phyloP scores from a whole-genome alignment of 2,797 vertebrate genomes.

The Novumbra hubbsi region DNA sequence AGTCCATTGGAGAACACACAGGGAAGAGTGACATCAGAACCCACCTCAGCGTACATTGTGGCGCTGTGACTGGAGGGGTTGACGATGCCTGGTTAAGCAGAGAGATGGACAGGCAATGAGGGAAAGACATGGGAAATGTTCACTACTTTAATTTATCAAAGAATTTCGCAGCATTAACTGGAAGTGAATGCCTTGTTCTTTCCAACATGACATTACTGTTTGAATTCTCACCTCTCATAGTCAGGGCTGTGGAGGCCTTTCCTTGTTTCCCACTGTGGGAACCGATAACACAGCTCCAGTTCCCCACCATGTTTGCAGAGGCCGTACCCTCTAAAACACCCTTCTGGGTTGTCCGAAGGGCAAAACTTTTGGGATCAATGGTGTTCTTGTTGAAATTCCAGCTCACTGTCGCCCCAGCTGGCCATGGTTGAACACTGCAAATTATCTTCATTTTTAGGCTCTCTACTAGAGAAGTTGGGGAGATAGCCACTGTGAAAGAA shows the following conservation, averaged over 20 bases:
- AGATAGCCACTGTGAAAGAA: constrained; percentile 56
- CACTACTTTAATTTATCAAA: background rate
- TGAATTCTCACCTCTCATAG: constrained; percentile 47
- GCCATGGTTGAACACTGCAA: constrained; percentile 58
- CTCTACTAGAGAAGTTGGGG: constrained; percentile 33
- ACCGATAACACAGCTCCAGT: constrained; percentile 65
- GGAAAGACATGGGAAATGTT: background rate
- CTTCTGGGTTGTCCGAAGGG: background rate
- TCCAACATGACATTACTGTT: background rate
- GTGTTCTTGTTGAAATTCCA: constrained; percentile 57
- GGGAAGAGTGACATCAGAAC: constrained; percentile 62
- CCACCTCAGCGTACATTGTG: constrained; percentile 62
- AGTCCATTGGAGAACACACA: constrained; percentile 64
- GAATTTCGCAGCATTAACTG: background rate
- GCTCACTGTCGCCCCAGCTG: rapidly evolving
- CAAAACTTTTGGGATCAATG: background rate
- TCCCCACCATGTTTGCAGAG: constrained; percentile 42
- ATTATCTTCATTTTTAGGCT: constrained; percentile 31
- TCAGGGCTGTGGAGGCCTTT: constrained; percentile 36
- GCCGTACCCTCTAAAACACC: constrained; percentile 5
- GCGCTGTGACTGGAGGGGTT: constrained; percentile 47
- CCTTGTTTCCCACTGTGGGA: background rate
- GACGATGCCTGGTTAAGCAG: constrained; percentile 61
- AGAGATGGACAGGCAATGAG: background rate
- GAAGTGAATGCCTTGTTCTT: background rate